These are phyloP conservation scores for Tachuris rubrigastra DNA, from an alignment of 2,113 vertebrate genomes.

Conservation along the genomic window DNA sequence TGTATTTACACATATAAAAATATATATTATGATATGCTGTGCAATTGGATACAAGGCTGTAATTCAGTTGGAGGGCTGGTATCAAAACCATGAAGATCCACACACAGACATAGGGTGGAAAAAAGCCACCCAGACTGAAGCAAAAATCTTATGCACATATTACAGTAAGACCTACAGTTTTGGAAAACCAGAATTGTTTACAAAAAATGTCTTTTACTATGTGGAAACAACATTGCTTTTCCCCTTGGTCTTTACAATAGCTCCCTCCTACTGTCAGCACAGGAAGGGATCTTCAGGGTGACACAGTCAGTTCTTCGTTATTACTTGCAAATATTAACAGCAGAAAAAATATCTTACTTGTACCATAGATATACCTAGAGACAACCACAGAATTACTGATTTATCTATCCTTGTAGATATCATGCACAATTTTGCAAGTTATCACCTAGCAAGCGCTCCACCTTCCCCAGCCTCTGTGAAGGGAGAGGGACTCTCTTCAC, in stretches of 20 bases:
- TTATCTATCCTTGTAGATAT: not conserved
- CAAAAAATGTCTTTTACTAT: not conserved
- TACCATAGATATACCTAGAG: not conserved
- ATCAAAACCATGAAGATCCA: not conserved
- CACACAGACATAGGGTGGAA: not conserved
- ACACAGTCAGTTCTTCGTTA: not conserved
- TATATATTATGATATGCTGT: not conserved
- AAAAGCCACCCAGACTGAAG: not conserved
- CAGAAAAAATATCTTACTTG: not conserved
- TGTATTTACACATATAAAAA: slow-evolving; percentile 9
- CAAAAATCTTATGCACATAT: not conserved
- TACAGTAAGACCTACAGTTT: not conserved
- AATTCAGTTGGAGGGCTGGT: not conserved
- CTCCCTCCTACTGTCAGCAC: not conserved
- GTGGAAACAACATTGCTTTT: not conserved
- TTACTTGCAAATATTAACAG: not conserved
- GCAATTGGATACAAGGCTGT: not conserved
- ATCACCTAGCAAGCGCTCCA: not conserved
- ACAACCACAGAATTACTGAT: not conserved
- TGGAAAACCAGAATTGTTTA: not conserved
- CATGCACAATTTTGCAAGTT: not conserved
- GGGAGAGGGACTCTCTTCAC: not conserved
- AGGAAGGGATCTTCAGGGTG: not conserved
- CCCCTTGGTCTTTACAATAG: not conserved
- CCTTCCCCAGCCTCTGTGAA: not conserved